These are phyloP conservation scores for Eupsilia transversa DNA, from an alignment of 2,888 invertebrate genomes.

Conservation along the genomic window DNA sequence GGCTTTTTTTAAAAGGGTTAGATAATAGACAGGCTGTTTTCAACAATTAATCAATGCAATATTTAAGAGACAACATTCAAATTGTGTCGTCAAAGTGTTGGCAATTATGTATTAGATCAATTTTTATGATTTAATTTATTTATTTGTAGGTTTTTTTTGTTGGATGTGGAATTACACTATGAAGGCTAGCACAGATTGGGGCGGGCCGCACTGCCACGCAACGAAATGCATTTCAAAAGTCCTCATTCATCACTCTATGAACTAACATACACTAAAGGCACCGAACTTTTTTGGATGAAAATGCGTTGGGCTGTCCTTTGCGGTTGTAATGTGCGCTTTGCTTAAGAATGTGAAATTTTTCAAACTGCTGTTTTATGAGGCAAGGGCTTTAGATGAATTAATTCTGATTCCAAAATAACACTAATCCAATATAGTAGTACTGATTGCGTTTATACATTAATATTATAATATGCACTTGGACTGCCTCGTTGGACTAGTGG, in stretches of 20 bases:
- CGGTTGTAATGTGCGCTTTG: background rate
- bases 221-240: background rate
- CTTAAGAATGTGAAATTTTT: background rate
- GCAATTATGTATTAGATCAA: background rate
- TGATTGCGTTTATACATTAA: background rate
- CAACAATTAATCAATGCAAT: background rate
- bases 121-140: background rate
- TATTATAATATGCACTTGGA: too few species aligned
- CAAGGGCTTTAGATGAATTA: background rate
- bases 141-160: background rate
- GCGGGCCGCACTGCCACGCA: background rate
- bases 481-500: too few species aligned
- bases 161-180: background rate
- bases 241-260: background rate
- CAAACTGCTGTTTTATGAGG: too few species aligned
- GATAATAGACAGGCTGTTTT: background rate
- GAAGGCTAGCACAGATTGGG: background rate
- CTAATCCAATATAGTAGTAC: background rate
- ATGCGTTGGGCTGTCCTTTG: background rate
- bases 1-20: slow-evolving; percentile 12
- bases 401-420: background rate
- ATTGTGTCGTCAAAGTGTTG: background rate
- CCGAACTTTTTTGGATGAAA: background rate
- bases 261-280: background rate
- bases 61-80: background rate